phyloP scores from a whole-genome alignment of 2,113 vertebrate genomes.

The Anolis sagrei region DNA sequence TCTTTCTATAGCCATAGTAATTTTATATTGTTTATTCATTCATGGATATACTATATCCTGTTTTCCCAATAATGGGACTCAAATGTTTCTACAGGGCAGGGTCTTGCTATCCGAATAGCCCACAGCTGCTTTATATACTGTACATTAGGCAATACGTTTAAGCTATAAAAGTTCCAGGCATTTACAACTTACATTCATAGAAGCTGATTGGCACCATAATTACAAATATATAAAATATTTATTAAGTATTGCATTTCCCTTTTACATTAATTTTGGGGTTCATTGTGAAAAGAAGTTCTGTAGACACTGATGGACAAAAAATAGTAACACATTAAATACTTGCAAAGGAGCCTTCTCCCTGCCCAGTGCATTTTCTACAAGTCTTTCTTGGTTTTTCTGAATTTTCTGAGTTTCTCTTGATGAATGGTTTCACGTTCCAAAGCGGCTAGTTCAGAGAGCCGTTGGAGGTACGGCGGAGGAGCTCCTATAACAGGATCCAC shows the following conservation, averaged over 20 bases:
- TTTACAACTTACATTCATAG: background rate
- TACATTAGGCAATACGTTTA: background rate
- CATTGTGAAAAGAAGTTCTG: background rate
- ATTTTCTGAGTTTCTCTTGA: slow-evolving; percentile 33
- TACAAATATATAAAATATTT: slow-evolving; percentile 19
- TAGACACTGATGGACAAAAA: slow-evolving; percentile 20
- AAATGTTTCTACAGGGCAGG: background rate
- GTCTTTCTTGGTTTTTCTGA: background rate
- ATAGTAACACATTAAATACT: background rate
- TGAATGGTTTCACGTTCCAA: slow-evolving; percentile 18
- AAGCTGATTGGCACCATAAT: background rate
- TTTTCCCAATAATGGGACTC: too few species aligned
- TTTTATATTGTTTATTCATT: too few species aligned
- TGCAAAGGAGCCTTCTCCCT: slow-evolving; percentile 33
- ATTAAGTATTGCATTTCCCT: background rate
- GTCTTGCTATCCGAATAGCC: background rate
- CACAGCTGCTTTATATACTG: background rate
- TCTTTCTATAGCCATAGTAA: too few species aligned
- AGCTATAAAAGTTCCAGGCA: background rate
- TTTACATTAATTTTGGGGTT: background rate
- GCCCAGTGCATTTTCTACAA: background rate
- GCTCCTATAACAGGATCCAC: slow-evolving; percentile 8
- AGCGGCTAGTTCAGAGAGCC: slow-evolving; percentile 29
- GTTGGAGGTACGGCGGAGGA: background rate
- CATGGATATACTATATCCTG: too few species aligned